Percentiles rank a stretch among this genome's conserved stretches.
phyloP scores from a whole-genome alignment of 2,797 vertebrate genomes.

The Sebastes hubbsi region DNA sequence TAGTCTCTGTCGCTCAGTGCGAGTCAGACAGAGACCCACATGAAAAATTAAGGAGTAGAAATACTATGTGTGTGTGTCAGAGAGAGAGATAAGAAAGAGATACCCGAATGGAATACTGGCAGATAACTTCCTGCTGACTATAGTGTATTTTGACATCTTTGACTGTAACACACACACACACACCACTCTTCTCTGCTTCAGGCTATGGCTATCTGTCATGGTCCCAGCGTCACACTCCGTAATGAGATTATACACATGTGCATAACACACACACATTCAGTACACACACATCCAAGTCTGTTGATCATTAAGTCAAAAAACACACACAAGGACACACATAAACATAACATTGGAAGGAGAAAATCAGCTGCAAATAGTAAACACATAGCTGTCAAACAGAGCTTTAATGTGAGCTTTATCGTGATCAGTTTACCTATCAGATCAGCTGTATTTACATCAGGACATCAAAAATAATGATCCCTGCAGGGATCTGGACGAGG shows the following conservation, averaged over 20 bases:
- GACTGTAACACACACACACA: constrained; percentile 19
- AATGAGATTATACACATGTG: constrained; percentile 53
- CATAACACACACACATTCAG: constrained; percentile 17
- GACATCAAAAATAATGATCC: background rate
- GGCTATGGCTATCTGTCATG: constrained; percentile 50
- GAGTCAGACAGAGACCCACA: constrained; percentile 42
- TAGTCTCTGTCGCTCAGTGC: constrained; percentile 36
- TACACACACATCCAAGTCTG: background rate
- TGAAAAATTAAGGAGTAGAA: constrained; percentile 43
- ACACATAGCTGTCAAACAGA: background rate
- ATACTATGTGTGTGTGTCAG: constrained; percentile 3
- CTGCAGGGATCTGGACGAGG: background rate
- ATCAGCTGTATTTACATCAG: background rate
- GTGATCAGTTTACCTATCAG: background rate
- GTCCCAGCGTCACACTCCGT: constrained; percentile 50
- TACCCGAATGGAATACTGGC: constrained; percentile 37
- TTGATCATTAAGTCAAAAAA: background rate
- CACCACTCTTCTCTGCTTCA: constrained; percentile 37
- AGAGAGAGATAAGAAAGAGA: constrained; percentile 3
- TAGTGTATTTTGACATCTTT: constrained; percentile 57
- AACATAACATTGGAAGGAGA: background rate
- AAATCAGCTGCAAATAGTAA: background rate
- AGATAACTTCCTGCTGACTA: constrained; percentile 59
- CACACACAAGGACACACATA: background rate
- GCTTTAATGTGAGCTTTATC: background rate